Evolutionary conservation across 2,797 vertebrate species (phyloP), one percentile per base, ranked within the genome.

Genomic region (Apodemus agrarius): DNA sequence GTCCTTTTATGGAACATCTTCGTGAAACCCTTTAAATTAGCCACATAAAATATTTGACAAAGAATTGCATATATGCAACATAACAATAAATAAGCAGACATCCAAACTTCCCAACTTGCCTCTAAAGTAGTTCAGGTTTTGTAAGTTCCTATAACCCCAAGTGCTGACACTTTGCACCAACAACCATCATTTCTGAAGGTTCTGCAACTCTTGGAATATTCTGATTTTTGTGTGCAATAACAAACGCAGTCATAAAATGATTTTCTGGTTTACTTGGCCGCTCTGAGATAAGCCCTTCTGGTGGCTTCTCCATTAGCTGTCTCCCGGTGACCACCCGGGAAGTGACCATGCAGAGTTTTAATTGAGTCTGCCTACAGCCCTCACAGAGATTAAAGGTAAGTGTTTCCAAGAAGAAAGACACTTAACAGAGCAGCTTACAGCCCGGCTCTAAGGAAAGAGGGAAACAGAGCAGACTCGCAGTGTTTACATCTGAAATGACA

Each of bases 381-480:
- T 96, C 61, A 74, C 90, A 52, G 59, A 97, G 90, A 98, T 94
- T 93, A 96, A 94, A 95, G 43, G 89, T 93, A 89, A 96, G 90
- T 95, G 84, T 78, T 92, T 95, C 61, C n/a, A 95, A 87, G 80
- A 90, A 90, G 49, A 95, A 95, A 94, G 54, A 84, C 94, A 94
- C 65, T 67, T 75, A 93, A 74, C 52, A 90, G 81, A 85, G 72
- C 52, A 93, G 82, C 85, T 92, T 93, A 72, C 90, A 94, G n/a
- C 92, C 46, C 75, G 29, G 22, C 61, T 69, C 7, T 89, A 79
- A 88, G 43, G 72, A 94, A 43, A 83, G 46, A 92, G 90, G 75
- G 34, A 34, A 85, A 31, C 61, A 76, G 76, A 76, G 76, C 69
- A 63, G 84, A 43, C 22, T 6, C 37, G 46, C 9, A 79, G 21